Evolutionary conservation across 1,140 invertebrate genomes (phyloP).

Genomic region (Drosophila oshimai): DNA sequence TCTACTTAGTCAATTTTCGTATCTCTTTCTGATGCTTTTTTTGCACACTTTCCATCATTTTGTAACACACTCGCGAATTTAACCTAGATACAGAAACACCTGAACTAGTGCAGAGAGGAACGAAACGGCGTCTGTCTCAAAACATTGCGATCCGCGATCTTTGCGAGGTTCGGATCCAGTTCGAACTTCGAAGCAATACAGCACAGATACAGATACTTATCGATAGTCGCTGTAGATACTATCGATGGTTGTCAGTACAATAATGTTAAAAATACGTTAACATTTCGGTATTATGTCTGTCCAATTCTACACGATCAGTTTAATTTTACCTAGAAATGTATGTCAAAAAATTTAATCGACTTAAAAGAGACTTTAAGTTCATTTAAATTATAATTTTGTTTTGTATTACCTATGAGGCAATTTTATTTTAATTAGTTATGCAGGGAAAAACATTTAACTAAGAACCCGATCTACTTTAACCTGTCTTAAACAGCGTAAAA

Average conservation of each 20-base stretch:
- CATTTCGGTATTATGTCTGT: background rate
- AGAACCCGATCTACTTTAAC: no score
- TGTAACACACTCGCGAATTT: conserved; percentile 75
- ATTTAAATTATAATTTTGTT: no score
- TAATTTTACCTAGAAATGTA: background rate
- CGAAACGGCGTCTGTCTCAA: conserved; percentile 6
- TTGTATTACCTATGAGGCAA: no score
- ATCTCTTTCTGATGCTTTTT: conserved; percentile 49
- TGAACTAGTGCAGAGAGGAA: conserved; percentile 30
- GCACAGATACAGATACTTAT: no score
- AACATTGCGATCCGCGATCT: background rate
- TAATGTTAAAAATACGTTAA: background rate
- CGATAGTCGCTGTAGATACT: background rate
- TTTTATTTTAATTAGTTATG: no score
- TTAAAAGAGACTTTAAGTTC: no score
- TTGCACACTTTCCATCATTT: conserved; percentile 79
- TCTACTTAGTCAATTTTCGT: conserved; percentile 50
- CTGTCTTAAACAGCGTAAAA: no score
- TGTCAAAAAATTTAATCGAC: background rate
- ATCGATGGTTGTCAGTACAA: background rate
- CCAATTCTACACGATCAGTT: background rate
- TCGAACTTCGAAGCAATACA: no score
- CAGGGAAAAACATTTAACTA: no score
- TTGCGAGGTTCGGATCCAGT: background rate
- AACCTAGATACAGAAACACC: conserved; percentile 73